Evolutionary conservation across 2,797 vertebrate species (phyloP).

Genomic region (Furcifer pardalis): DNA sequence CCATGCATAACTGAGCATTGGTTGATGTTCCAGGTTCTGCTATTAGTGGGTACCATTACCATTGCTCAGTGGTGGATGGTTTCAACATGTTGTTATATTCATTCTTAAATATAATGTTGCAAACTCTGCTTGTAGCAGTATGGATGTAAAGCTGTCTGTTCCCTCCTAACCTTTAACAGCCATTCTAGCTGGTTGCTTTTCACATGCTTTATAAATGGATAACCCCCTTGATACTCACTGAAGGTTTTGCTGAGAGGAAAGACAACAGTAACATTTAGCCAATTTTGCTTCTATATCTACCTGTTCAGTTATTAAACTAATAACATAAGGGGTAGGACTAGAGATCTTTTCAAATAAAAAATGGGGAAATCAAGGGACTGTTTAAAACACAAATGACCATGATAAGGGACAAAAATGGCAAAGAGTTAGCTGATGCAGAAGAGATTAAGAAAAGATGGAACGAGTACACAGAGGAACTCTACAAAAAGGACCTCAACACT

Average conservation of each 20-base stretch:
- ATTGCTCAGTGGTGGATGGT: background rate
- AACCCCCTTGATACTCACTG: background rate
- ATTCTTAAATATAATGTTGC: background rate
- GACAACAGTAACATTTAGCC: background rate
- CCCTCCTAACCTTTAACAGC: conserved; percentile 37
- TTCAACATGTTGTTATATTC: background rate
- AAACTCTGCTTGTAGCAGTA: background rate
- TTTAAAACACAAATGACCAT: no score
- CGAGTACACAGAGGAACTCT: no score
- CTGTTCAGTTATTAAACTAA: background rate
- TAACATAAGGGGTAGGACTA: no score
- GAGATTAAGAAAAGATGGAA: no score
- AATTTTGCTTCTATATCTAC: conserved; percentile 29
- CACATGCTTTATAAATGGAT: conserved; percentile 17
- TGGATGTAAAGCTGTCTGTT: conserved; percentile 34
- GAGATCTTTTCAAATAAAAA: no score
- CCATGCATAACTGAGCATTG: background rate
- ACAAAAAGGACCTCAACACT: no score
- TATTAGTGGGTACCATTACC: background rate
- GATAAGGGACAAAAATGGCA: no score
- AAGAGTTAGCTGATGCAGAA: no score
- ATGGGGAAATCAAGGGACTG: no score
- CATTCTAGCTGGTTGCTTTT: conserved; percentile 16
- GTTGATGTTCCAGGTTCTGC: background rate
- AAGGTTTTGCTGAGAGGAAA: background rate